Base-by-base conservation (phyloP, 2,888 invertebrate species). In the Scelioninae gen. 2 region DNA sequence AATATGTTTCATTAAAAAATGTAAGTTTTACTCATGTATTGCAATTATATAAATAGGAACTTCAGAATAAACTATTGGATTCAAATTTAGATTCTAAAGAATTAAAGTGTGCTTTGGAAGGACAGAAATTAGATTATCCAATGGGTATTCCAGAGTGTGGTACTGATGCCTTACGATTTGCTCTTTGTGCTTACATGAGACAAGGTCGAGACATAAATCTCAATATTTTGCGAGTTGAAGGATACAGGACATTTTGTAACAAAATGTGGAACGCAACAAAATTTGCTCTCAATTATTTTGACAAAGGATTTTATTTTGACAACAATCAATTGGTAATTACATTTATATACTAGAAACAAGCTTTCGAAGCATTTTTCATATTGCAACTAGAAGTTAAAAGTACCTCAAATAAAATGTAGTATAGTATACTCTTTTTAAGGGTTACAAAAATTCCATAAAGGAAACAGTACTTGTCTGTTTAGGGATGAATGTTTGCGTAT, bases 241-340 rank as follows among this genome's bases (percentile, higher is more conserved):
- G 96, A 3, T 96, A 98, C 88, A 89, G 97, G 78, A 94, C 96
- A 87, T 98, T 98, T 90, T 98, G 98, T 87, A 98, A 98, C 88
- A 98, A 98, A 86, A 89, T 99, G 50, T 99, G 99, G 99, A 99
- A 99, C 88, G 98, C 98, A 0, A 92, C 95, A 18, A 96, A 95
- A 87, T 99, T 98, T 86, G 93, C 96, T 0, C 88, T 96, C 74
- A 89, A 91, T 84, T 93, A 92, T 85, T 90, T 93, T 9, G 60
- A 60, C 39, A 58, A 63, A 4, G 64, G 25, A 65, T 63, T 57
- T 45, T 37, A 41, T 16, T 57, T 63, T 2, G 50, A 63, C 80
- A 39, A 81, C 65, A 39, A 72, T 80, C 19, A 74, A 65, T 73
- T 78, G 81, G 83, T 82, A 74, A 79, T 46, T 60, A 60, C n/a